Evolutionary conservation across 2,888 invertebrate genomes (phyloP), one percentile per base, ranked within the genome.

Genomic region (Spicauda simplicius): DNA sequence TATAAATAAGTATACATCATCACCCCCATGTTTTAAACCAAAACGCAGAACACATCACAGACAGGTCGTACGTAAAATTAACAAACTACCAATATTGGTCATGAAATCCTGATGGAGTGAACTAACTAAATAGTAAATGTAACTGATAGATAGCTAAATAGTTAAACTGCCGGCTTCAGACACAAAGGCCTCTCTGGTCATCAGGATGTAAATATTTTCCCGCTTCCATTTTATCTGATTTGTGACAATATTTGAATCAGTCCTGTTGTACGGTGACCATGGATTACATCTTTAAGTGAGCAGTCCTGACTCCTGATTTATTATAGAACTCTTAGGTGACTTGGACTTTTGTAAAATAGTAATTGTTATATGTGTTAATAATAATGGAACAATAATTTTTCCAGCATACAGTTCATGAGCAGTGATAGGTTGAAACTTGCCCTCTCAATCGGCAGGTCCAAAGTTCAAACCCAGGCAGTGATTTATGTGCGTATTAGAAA

Each of bases 171-270:
- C 52, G 33, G 41, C 54, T 54, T 58, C 30, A 65, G 65, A 59
- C 65, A 65, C 65, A 65, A 65, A 65, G 59, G 30, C 30, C 25
- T 25, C 59, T 54, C 19, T 11, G 54, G 53, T 65, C 59, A 65
- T 65, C 65, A 65, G 54, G 25, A 48, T 25, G 54, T 58, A 65
- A 65, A 65, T 65, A 65, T 65, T 59, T 19, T 58, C 25, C 30
- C 45, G 59, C 41, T 18, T 45, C 59, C 6, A 65, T 65, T 65
- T 65, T 65, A 65, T 59, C 65, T 53, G 30, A 65, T 59, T 65
- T 59, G 59, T 54, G 65, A 65, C 65, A 65, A 65, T 65, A 65
- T 65, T 65, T 65, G 65, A 59, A 65, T 53, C 65, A 14, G 12
- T 37, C 41, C 19, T n/a, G 11, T 12, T 48, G 41, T 48, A 45